Evolutionary conservation across 2,797 vertebrate species (phyloP).

Genomic region (Tamandua tetradactyla): DNA sequence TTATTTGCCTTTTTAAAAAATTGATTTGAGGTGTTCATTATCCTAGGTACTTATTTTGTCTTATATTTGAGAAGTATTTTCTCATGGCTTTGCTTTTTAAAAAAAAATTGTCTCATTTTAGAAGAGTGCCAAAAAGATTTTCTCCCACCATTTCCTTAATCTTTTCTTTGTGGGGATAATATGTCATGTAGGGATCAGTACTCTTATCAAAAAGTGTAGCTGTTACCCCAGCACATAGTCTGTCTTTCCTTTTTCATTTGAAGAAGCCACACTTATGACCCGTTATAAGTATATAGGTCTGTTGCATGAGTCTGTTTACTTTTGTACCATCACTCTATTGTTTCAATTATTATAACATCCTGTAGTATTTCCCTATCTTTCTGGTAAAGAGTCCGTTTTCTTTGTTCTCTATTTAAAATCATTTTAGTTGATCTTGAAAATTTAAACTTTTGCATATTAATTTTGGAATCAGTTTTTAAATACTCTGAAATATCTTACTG

Average conservation of each 20-base stretch:
- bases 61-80: not conserved
- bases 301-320: not conserved
- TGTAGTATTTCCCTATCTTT: not conserved
- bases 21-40: not conserved
- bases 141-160: too few species aligned
- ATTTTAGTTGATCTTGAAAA: slow-evolving; percentile 20
- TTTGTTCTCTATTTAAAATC: slow-evolving; percentile 31
- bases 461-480: slow-evolving; percentile 7
- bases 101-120: too few species aligned
- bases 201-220: not conserved
- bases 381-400: slow-evolving; percentile 31
- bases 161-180: not conserved
- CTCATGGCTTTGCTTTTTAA: too few species aligned
- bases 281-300: not conserved
- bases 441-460: not conserved
- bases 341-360: slow-evolving; percentile 1
- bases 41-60: not conserved
- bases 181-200: not conserved
- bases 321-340: not conserved
- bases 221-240: not conserved
- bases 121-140: too few species aligned
- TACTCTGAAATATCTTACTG: not conserved
- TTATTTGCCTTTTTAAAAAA: not conserved
- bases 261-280: not conserved
- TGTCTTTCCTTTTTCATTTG: not conserved